Percentiles rank a stretch among this genome's conserved stretches.
Conservation (phyloP, 2,888 invertebrate species). For the Pterostichus madidus region DNA sequence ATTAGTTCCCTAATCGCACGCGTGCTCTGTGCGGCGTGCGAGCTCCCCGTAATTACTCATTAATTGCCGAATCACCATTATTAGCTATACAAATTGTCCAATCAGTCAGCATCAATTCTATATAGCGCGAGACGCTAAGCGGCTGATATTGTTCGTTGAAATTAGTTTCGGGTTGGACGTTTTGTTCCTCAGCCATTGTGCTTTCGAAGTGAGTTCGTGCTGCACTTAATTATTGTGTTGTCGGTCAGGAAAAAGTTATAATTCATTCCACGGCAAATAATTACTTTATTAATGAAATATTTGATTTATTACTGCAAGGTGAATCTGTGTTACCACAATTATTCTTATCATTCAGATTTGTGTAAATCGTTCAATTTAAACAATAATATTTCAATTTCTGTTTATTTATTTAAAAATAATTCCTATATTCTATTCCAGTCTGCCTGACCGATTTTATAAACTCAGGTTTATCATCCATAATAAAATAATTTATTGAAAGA, state of each 20-base stretch:
- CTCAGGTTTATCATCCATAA: too few relatives aligned
- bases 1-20: constrained; percentile 42
- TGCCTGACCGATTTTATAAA: too few relatives aligned
- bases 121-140: constrained; percentile 52
- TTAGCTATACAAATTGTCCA: constrained; percentile 67
- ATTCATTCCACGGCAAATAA: constrained; percentile 27
- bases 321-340: not conserved
- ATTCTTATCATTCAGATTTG: too few relatives aligned
- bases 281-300: constrained; percentile 7
- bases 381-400: not conserved
- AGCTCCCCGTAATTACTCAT: constrained; percentile 59
- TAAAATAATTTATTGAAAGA: too few relatives aligned
- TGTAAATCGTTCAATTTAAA: not conserved
- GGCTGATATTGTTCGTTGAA: constrained; percentile 58
- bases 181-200: constrained; percentile 54
- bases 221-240: constrained; percentile 44
- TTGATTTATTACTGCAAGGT: constrained; percentile 5
- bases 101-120: constrained; percentile 63
- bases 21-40: constrained; percentile 30
- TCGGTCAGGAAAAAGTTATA: constrained; percentile 27
- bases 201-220: constrained; percentile 1
- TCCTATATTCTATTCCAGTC: too few relatives aligned
- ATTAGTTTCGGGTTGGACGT: constrained; percentile 52
- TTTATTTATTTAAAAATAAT: not conserved
- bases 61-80: constrained; percentile 66